These are phyloP conservation scores for Drosophila mettleri DNA, from an alignment of 2,888 invertebrate genomes.

Conservation along the genomic window DNA sequence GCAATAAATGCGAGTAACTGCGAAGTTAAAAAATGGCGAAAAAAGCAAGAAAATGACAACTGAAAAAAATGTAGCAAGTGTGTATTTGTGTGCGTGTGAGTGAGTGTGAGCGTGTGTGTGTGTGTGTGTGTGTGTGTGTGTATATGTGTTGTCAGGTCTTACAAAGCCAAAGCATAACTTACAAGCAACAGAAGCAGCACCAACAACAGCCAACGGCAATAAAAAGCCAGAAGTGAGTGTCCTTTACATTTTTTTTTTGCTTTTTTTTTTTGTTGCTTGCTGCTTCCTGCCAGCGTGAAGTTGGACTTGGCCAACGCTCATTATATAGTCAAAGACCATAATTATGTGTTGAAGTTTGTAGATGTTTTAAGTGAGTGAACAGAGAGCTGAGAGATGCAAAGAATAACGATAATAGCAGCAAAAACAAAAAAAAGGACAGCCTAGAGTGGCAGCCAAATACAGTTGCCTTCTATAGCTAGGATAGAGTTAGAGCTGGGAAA, in stretches of 20 bases:
- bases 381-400: constrained; percentile 18
- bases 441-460: constrained; percentile 32
- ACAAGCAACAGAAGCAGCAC: constrained; percentile 47
- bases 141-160: constrained; percentile 48
- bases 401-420: constrained; percentile 43
- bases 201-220: constrained; percentile 51
- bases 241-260: constrained; percentile 64
- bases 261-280: constrained; percentile 21
- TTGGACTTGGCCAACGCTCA: constrained; percentile 71
- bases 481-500: constrained; percentile 7
- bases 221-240: constrained; percentile 75
- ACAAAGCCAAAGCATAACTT: constrained; percentile 76
- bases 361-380: constrained; percentile 66
- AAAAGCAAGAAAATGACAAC: constrained; percentile 77
- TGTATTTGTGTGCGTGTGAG: constrained; percentile 32
- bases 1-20: constrained; percentile 50
- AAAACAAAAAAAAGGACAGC: constrained; percentile 14
- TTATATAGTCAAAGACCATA: constrained; percentile 80
- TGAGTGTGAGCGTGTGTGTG: constrained; percentile 40
- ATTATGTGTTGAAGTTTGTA: constrained; percentile 80
- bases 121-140: constrained; percentile 18
- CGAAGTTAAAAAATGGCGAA: constrained; percentile 66
- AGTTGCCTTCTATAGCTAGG: constrained; percentile 33
- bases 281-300: constrained; percentile 66
- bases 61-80: constrained; percentile 59